phyloP scores from a whole-genome alignment of 1,140 invertebrate genomes.

The Wasmannia auropunctata region DNA sequence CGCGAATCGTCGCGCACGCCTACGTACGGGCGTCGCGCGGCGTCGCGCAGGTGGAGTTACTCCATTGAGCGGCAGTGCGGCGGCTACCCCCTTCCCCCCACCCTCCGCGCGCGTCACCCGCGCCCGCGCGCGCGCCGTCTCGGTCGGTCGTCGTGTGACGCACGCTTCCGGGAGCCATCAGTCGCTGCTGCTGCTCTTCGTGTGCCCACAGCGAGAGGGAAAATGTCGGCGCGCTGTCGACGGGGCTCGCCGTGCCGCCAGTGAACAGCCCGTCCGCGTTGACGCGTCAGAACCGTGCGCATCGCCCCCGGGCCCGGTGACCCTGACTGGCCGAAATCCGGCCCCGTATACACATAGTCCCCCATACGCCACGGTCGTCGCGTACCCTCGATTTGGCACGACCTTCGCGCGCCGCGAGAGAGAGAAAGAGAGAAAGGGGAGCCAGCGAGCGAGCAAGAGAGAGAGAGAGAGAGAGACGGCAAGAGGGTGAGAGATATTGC shows the following conservation, averaged over 20 bases:
- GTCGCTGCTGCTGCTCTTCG: conserved; percentile 66
- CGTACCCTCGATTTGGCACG: conserved; percentile 58
- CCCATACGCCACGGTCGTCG: conserved; percentile 23
- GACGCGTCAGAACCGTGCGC: not conserved
- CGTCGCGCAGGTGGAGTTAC: not conserved
- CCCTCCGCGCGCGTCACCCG: conserved; percentile 10
- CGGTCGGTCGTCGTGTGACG: conserved; percentile 61
- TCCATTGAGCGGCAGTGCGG: conserved; percentile 3
- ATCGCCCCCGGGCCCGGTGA: not conserved
- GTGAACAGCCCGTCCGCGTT: conserved; percentile 65
- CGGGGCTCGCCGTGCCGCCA: conserved; percentile 81
- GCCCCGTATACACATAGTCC: too few relatives aligned
- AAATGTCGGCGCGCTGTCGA: conserved; percentile 84
- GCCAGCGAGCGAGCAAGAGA: not conserved
- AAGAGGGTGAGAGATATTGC: conserved; percentile 13
- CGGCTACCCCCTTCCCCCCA: not conserved
- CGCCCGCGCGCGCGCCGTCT: conserved; percentile 17
- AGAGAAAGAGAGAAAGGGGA: not conserved
- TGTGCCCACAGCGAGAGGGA: conserved; percentile 76
- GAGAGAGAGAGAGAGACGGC: not conserved
- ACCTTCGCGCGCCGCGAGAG: not conserved
- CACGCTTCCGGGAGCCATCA: conserved; percentile 76
- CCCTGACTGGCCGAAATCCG: not conserved
- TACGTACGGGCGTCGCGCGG: not conserved
- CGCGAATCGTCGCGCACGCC: not conserved